Evolutionary conservation across 2,888 invertebrate species (phyloP).

Genomic region (Esperia sulphurella): DNA sequence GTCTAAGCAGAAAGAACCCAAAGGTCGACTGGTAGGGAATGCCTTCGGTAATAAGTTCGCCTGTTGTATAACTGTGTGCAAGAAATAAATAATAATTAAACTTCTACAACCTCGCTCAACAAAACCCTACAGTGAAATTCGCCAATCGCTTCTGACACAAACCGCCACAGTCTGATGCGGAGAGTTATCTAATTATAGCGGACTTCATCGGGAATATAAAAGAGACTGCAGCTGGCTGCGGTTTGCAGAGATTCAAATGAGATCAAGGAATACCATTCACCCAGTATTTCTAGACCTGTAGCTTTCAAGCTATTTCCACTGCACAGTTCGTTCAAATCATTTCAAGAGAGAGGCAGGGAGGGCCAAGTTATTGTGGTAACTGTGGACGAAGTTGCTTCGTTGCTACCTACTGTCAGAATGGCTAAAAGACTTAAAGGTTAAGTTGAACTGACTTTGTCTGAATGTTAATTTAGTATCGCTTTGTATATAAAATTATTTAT

Average conservation of each 20-base stretch:
- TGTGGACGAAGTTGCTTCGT: not conserved
- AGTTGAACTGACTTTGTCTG: not conserved
- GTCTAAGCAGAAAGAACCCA: too few relatives aligned
- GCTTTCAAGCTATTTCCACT: not conserved
- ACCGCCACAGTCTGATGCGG: conserved; percentile 7
- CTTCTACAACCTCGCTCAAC: not conserved
- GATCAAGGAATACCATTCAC: conserved; percentile 16
- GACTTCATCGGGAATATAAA: conserved; percentile 35
- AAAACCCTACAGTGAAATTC: too few relatives aligned
- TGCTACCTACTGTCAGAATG: not conserved
- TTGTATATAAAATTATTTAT: too few relatives aligned
- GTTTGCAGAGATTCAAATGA: conserved; percentile 26
- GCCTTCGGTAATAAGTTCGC: too few relatives aligned
- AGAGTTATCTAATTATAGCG: conserved; percentile 41
- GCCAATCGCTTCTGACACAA: not conserved
- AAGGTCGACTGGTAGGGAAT: too few relatives aligned
- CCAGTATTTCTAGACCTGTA: not conserved
- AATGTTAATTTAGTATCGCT: not conserved
- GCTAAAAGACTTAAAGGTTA: not conserved
- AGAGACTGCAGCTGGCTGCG: conserved; percentile 30
- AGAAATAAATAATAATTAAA: too few relatives aligned
- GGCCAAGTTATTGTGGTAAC: not conserved
- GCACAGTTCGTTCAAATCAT: not conserved
- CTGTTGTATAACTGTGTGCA: too few relatives aligned
- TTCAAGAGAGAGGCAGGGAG: not conserved